These are phyloP conservation scores for Eristalis tenax DNA, from an alignment of 2,888 invertebrate genomes.

Conservation along the genomic window DNA sequence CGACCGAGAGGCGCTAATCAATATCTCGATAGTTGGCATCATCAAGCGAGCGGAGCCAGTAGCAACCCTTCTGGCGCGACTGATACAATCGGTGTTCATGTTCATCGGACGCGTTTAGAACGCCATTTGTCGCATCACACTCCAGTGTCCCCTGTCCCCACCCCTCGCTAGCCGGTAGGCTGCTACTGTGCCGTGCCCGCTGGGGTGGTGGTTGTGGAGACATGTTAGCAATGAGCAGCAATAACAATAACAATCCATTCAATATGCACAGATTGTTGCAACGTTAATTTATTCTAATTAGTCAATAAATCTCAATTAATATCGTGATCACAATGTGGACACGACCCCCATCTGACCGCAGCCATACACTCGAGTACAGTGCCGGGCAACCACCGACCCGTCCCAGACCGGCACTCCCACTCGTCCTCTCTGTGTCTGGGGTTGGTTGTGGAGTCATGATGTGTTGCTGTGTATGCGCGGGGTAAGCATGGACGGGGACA, in stretches of 20 bases:
- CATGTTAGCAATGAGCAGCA: constrained; percentile 25
- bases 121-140: constrained; percentile 61
- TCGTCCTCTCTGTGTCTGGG: constrained; percentile 14
- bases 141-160: constrained; percentile 13
- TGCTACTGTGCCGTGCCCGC: neutral
- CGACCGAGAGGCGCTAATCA: constrained; percentile 64
- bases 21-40: constrained; percentile 65
- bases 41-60: constrained; percentile 43
- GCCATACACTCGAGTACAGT: neutral
- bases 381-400: neutral
- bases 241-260: constrained; percentile 70
- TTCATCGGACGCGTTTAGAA: constrained; percentile 59
- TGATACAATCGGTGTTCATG: constrained; percentile 63
- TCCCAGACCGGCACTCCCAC: neutral
- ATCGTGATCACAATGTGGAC: constrained; percentile 72
- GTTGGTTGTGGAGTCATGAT: neutral
- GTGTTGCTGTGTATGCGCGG: neutral
- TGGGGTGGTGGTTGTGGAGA: neutral
- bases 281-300: constrained; percentile 80
- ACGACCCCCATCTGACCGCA: constrained; percentile 65
- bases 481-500: neutral
- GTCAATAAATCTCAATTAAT: constrained; percentile 81
- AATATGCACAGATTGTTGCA: constrained; percentile 74
- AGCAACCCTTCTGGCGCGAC: constrained; percentile 60
- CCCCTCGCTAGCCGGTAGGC: no score